Percentiles rank a stretch among this genome's conserved stretches.
Conservation (phyloP, 1,140 invertebrate genomes). For the Callitettix versicolor region DNA sequence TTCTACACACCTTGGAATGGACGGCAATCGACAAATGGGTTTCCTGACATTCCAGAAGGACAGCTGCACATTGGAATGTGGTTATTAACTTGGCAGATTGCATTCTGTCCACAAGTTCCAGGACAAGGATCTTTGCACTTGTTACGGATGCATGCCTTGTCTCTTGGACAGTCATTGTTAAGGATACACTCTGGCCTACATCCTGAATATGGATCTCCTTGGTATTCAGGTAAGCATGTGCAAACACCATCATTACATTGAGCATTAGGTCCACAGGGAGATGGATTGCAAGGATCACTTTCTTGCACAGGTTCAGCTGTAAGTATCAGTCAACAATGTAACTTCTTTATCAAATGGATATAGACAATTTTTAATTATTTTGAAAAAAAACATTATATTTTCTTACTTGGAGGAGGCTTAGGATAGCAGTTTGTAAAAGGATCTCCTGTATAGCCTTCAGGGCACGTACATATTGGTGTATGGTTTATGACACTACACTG, state of each 20-base stretch:
- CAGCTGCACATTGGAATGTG: conserved; percentile 36
- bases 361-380: not conserved
- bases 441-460: conserved; percentile 39
- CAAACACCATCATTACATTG: conserved; percentile 51
- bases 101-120: conserved; percentile 32
- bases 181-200: conserved; percentile 60
- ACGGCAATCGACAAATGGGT: conserved; percentile 32
- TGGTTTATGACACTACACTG: conserved; percentile 42
- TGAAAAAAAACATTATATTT: too few relatives aligned
- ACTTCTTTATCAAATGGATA: not conserved
- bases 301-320: conserved; percentile 23
- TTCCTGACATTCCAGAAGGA: conserved; percentile 34
- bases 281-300: conserved; percentile 34
- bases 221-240: conserved; percentile 52
- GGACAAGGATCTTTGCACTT: conserved; percentile 58
- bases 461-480: conserved; percentile 42
- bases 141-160: conserved; percentile 60
- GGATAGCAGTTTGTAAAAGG: conserved; percentile 37
- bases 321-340: conserved; percentile 21
- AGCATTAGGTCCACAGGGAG: conserved; percentile 59
- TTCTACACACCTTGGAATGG: conserved; percentile 27
- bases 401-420: conserved; percentile 25
- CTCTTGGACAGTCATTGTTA: conserved; percentile 55
- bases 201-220: conserved; percentile 59
- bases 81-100: conserved; percentile 33